These are phyloP conservation scores for Oreotragus oreotragus DNA, from an alignment of 2,113 vertebrate genomes.

Conservation along the genomic window DNA sequence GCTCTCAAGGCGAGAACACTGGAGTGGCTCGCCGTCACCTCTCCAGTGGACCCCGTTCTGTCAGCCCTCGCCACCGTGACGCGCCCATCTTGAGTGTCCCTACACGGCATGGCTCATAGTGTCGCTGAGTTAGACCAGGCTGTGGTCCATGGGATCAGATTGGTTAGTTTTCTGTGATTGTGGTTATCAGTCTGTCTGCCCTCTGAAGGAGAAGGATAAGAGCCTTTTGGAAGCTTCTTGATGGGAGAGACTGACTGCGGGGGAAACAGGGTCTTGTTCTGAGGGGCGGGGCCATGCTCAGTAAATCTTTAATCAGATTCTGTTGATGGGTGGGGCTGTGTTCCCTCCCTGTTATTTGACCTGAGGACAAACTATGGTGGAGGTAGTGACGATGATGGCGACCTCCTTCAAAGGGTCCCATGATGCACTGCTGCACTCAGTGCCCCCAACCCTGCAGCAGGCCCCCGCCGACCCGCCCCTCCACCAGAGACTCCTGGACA, in stretches of 20 bases:
- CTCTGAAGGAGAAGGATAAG: neutral
- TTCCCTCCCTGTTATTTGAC: neutral
- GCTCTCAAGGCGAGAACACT: neutral
- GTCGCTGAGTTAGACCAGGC: neutral
- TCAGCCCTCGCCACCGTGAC: neutral
- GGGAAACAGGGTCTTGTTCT: neutral
- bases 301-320: neutral
- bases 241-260: neutral
- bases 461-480: fast-evolving
- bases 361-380: neutral
- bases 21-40: neutral
- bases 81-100: fast-evolving
- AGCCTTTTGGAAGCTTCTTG: neutral
- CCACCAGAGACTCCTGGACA: fast-evolving
- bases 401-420: neutral
- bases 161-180: neutral
- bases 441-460: fast-evolving
- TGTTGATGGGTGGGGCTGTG: neutral
- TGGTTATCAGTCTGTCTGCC: neutral
- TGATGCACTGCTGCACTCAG: fast-evolving
- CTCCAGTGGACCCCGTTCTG: neutral
- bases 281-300: fast-evolving
- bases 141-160: neutral
- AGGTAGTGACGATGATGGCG: fast-evolving
- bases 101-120: neutral